Evolutionary conservation across 2,113 vertebrate genomes (phyloP).

Genomic region (Xiphophorus hellerii): DNA sequence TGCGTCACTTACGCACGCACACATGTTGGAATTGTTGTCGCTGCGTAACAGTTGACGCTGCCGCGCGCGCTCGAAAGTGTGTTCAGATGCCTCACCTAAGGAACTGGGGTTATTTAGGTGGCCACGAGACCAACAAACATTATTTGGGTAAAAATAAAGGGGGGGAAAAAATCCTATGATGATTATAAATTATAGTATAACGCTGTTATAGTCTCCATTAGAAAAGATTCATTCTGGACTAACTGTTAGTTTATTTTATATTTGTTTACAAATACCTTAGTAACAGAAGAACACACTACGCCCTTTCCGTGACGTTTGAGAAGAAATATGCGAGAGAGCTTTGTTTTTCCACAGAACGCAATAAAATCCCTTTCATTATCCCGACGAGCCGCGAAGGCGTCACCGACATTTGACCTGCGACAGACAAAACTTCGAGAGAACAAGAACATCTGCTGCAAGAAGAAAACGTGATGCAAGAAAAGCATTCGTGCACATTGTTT

Average conservation of each 20-base stretch:
- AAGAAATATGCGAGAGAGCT: slow-evolving; percentile 1
- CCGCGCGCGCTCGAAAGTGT: neutral
- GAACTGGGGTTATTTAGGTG: neutral
- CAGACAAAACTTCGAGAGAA: neutral
- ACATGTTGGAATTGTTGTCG: slow-evolving; percentile 31
- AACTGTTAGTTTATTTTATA: neutral
- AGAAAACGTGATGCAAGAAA: neutral
- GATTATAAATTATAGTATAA: neutral
- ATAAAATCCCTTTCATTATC: neutral
- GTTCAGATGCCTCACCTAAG: neutral
- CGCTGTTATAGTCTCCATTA: neutral
- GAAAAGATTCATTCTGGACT: neutral
- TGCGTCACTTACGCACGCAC: slow-evolving; percentile 49
- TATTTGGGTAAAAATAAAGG: neutral
- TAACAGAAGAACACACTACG: slow-evolving; percentile 49
- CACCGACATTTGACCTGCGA: neutral
- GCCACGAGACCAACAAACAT: neutral
- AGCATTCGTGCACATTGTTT: neutral
- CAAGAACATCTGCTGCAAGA: neutral
- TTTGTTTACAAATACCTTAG: slow-evolving; percentile 26
- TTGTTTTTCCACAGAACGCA: neutral
- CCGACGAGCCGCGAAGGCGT: slow-evolving; percentile 31
- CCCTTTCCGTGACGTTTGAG: slow-evolving; percentile 53
- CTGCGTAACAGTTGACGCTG: slow-evolving; percentile 45
- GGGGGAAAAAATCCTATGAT: neutral